phyloP scores from a whole-genome alignment of 2,113 vertebrate genomes.

The Semicossyphus pulcher region DNA sequence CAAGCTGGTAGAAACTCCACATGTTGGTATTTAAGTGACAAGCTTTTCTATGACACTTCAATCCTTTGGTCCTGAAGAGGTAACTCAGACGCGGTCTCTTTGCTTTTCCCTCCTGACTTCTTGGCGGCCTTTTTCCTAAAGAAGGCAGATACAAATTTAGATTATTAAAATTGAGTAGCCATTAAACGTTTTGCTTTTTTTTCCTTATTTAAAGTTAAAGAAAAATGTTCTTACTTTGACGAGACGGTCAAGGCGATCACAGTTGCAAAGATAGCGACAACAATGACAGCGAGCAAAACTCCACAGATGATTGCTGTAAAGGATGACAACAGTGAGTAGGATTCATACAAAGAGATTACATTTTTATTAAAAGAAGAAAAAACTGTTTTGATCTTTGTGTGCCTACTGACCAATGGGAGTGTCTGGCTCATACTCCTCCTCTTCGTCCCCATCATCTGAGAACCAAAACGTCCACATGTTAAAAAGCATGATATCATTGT shows the following conservation, averaged over 20 bases:
- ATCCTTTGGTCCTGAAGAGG: slow-evolving; percentile 58
- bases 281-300: slow-evolving; percentile 67
- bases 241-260: slow-evolving; percentile 64
- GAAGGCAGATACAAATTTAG: neutral
- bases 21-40: neutral
- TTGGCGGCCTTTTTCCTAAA: slow-evolving; percentile 62
- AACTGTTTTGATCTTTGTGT: neutral
- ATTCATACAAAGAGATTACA: neutral
- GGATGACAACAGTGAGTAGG: neutral
- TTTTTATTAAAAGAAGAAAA: too few relatives aligned
- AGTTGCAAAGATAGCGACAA: slow-evolving; percentile 55
- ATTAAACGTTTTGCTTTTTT: too few relatives aligned
- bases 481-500: neutral
- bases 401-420: slow-evolving; percentile 77
- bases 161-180: neutral
- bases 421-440: slow-evolving; percentile 66
- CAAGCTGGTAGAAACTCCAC: slow-evolving; percentile 12
- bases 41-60: slow-evolving; percentile 66
- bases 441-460: slow-evolving; percentile 54
- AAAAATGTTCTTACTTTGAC: slow-evolving; percentile 70
- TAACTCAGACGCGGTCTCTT: neutral
- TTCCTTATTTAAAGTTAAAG: slow-evolving; percentile 2
- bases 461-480: slow-evolving; percentile 20
- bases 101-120: slow-evolving; percentile 31
- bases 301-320: slow-evolving; percentile 78